Conservation (phyloP, 2,113 vertebrate species). For the Hipposideros armiger region DNA sequence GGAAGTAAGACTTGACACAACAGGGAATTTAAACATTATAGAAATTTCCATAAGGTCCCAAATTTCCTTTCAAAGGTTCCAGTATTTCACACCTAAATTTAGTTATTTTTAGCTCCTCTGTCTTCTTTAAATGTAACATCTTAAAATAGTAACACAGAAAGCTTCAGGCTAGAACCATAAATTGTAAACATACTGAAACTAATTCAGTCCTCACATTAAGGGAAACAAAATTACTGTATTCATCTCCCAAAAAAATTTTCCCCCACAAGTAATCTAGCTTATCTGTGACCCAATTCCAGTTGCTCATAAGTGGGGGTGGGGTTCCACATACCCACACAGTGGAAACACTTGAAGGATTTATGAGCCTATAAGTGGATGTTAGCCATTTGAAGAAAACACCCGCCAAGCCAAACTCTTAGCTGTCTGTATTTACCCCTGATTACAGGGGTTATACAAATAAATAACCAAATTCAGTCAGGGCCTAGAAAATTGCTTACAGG, state of each 20-base stretch:
- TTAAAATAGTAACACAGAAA: conserved; percentile 55
- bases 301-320: background rate
- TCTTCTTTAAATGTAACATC: conserved; percentile 50
- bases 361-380: conserved; percentile 30
- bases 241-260: background rate
- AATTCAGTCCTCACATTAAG: conserved; percentile 49
- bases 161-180: conserved; percentile 8
- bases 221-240: conserved; percentile 62
- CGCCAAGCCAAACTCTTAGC: conserved; percentile 22
- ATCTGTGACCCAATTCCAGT: conserved; percentile 58
- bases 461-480: conserved; percentile 36
- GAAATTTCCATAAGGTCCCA: background rate
- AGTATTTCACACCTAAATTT: conserved; percentile 19
- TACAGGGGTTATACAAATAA: conserved; percentile 67
- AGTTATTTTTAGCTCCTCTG: conserved; percentile 58
- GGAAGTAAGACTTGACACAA: conserved; percentile 19
- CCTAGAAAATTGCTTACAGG: conserved; percentile 29
- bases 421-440: conserved; percentile 52
- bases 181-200: conserved; percentile 62
- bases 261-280: conserved; percentile 38
- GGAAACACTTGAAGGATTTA: conserved; percentile 54
- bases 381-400: conserved; percentile 56
- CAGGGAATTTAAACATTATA: background rate
- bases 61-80: conserved; percentile 35
- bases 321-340: background rate